Percentiles rank a stretch among this genome's conserved stretches.
These are phyloP conservation scores for Lutraria rhynchaena DNA, from an alignment of 1,140 invertebrate genomes.

Conservation along the genomic window DNA sequence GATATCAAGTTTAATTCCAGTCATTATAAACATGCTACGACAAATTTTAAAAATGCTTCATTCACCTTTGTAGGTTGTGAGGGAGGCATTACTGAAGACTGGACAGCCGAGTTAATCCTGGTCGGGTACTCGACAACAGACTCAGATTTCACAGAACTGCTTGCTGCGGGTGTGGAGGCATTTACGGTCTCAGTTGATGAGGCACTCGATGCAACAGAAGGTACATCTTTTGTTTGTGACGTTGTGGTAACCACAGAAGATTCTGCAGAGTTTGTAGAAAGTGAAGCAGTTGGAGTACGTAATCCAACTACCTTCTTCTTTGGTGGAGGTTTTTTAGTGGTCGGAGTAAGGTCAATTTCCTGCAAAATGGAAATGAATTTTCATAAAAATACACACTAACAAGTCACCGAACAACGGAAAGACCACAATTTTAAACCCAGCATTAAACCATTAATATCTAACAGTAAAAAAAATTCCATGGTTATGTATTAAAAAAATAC, in stretches of 20 bases:
- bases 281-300: slow-evolving; percentile 4
- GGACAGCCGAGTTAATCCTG: slow-evolving; percentile 27
- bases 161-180: slow-evolving; percentile 50
- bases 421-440: too few relatives aligned
- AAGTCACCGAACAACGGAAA: too few relatives aligned
- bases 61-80: slow-evolving; percentile 88
- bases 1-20: too few relatives aligned
- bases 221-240: slow-evolving; percentile 53
- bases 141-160: slow-evolving; percentile 48
- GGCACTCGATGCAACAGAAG: slow-evolving; percentile 54
- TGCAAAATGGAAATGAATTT: not conserved
- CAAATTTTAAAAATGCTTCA: too few relatives aligned
- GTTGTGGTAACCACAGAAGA: slow-evolving; percentile 57
- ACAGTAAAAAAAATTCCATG: too few relatives aligned
- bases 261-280: slow-evolving; percentile 30
- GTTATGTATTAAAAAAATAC: too few relatives aligned
- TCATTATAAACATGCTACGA: too few relatives aligned
- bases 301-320: slow-evolving; percentile 11
- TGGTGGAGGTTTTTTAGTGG: slow-evolving; percentile 12
- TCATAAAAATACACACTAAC: too few relatives aligned
- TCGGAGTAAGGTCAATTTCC: slow-evolving; percentile 6
- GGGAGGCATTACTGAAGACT: slow-evolving; percentile 86
- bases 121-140: slow-evolving; percentile 9
- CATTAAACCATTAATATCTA: too few relatives aligned
- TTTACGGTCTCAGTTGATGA: slow-evolving; percentile 46